A percentile compares a stretch with the other conserved stretches of the same genome.
These are phyloP conservation scores for Prunella fulvescens DNA, from an alignment of 2,113 vertebrate species.

Conservation along the genomic window DNA sequence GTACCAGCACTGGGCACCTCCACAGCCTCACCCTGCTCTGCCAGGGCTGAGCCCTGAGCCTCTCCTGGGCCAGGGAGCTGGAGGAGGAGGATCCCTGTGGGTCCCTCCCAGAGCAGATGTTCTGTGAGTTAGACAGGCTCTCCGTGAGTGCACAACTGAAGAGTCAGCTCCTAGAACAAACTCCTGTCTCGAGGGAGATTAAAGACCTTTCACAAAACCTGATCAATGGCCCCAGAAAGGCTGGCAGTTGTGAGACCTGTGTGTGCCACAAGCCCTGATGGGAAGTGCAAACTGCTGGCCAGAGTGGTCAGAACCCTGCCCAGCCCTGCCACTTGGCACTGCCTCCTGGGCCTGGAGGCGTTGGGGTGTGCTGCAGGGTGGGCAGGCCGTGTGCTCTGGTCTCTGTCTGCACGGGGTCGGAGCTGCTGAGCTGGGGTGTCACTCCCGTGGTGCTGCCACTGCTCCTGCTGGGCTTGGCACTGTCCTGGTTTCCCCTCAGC, in stretches of 20 bases:
- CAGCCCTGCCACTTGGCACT: rapidly evolving
- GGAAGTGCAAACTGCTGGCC: background rate
- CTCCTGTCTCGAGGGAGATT: rapidly evolving
- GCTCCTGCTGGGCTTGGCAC: background rate
- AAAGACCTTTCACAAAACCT: background rate
- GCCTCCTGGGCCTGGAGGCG: rapidly evolving
- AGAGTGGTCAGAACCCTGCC: background rate
- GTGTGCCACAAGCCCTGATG: rapidly evolving
- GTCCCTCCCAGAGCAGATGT: rapidly evolving
- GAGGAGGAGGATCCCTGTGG: rapidly evolving
- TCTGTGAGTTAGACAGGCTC: background rate
- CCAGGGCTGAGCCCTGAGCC: background rate
- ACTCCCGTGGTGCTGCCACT: rapidly evolving
- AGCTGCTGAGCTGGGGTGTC: background rate
- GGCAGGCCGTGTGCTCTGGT: rapidly evolving
- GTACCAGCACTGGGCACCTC: background rate
- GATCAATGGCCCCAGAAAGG: background rate
- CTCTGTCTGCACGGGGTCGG: rapidly evolving
- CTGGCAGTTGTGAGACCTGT: rapidly evolving
- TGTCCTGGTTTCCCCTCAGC: background rate
- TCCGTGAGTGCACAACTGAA: rapidly evolving
- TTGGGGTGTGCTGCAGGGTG: rapidly evolving
- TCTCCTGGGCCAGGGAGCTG: background rate
- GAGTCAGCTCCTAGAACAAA: too few relatives aligned
- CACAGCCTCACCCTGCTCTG: background rate